Evolutionary conservation across 2,888 invertebrate species (phyloP).

Genomic region (Callosobruchus maculatus): DNA sequence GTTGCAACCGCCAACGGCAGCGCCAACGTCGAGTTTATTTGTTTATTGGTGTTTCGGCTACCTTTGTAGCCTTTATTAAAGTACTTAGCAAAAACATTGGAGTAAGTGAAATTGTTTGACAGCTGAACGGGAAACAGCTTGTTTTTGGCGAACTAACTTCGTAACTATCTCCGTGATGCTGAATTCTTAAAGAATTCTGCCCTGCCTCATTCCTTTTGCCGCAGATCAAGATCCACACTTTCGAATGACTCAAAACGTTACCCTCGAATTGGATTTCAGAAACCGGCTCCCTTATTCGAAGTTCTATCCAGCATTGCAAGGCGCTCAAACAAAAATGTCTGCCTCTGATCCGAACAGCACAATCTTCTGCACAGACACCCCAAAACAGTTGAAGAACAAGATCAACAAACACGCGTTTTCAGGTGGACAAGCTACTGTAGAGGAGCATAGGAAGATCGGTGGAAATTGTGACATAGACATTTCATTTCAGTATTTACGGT

Average conservation of each 20-base stretch:
- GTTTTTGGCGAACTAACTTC: too few species aligned
- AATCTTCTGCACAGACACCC: conserved; percentile 90
- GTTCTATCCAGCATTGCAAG: conserved; percentile 72
- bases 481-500: conserved; percentile 88
- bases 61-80: too few species aligned
- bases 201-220: conserved; percentile 92
- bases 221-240: conserved; percentile 99
- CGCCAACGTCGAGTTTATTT: too few species aligned
- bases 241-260: conserved; percentile 98
- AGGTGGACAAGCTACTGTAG: conserved; percentile 89
- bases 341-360: conserved; percentile 92
- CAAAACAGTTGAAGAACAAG: conserved; percentile 95
- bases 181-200: too few species aligned
- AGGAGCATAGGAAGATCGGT: conserved; percentile 85
- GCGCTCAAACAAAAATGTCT: conserved; percentile 98
- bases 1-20: too few species aligned
- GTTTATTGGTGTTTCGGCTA: too few species aligned
- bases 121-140: too few species aligned
- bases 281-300: conserved; percentile 79
- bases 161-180: too few species aligned
- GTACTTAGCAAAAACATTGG: too few species aligned
- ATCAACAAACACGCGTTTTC: conserved; percentile 97
- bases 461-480: conserved; percentile 97
- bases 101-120: too few species aligned
- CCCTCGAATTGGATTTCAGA: conserved; percentile 81